A percentile compares a stretch with the other conserved stretches of the same genome.
These are phyloP conservation scores for Rhinichthys osculus DNA, from an alignment of 2,797 vertebrate species.

Conservation along the genomic window DNA sequence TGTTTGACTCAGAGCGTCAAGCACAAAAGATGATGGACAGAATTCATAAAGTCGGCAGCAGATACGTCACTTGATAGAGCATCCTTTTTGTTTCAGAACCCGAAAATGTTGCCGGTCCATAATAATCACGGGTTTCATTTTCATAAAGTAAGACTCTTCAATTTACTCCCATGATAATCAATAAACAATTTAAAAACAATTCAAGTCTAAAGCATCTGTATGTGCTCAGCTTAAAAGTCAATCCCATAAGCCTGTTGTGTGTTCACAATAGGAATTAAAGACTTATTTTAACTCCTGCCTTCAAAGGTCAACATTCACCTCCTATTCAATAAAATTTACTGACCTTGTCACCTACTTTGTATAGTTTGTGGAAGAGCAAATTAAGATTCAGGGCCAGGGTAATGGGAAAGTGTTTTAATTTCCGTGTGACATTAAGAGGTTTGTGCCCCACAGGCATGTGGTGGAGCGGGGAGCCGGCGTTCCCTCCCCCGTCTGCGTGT, in stretches of 20 bases:
- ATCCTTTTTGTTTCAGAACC: neutral
- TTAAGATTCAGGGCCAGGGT: slow-evolving; percentile 91
- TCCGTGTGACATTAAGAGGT: slow-evolving; percentile 98
- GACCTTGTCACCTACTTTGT: slow-evolving; percentile 85
- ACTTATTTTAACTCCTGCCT: slow-evolving; percentile 59
- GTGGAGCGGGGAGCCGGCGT: slow-evolving; percentile 82
- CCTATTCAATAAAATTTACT: slow-evolving; percentile 81
- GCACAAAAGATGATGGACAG: slow-evolving; percentile 55
- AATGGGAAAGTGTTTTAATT: slow-evolving; percentile 98
- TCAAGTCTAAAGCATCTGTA: slow-evolving; percentile 17
- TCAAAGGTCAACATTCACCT: slow-evolving; percentile 81
- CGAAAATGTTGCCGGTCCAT: neutral
- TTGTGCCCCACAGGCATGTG: slow-evolving; percentile 94
- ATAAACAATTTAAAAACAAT: slow-evolving; percentile 48
- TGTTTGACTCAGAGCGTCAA: slow-evolving; percentile 59
- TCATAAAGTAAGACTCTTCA: neutral
- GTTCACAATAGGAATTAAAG: slow-evolving; percentile 55
- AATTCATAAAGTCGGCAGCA: neutral
- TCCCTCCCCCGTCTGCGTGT: slow-evolving; percentile 87
- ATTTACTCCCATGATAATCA: slow-evolving; percentile 30
- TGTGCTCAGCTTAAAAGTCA: slow-evolving; percentile 44
- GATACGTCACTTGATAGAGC: neutral
- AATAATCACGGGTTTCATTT: slow-evolving; percentile 3
- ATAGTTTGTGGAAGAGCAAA: slow-evolving; percentile 86
- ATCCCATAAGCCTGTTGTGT: slow-evolving; percentile 32